Evolutionary conservation across 2,797 vertebrate genomes (phyloP).

Genomic region (Arnoldichthys spilopterus): DNA sequence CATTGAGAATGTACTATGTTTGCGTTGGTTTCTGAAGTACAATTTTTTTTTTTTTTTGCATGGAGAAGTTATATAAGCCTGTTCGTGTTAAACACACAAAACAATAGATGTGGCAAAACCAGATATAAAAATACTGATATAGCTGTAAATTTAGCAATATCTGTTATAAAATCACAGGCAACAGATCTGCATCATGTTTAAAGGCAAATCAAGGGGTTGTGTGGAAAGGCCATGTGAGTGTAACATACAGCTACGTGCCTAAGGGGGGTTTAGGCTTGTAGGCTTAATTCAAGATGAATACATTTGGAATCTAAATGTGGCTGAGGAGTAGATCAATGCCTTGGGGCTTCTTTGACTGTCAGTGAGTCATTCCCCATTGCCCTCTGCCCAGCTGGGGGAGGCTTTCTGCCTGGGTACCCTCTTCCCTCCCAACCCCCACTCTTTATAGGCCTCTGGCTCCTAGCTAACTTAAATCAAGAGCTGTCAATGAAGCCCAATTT

Average conservation of each 20-base stretch:
- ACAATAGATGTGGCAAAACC: background rate
- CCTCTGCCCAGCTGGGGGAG: constrained; percentile 21
- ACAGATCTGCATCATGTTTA: background rate
- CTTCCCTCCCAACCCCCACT: background rate
- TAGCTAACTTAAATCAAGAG: background rate
- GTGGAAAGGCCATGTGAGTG: constrained; percentile 9
- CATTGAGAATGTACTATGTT: too few species aligned
- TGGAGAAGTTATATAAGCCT: background rate
- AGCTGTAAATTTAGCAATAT: background rate
- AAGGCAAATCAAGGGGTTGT: constrained; percentile 3
- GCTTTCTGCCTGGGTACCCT: background rate
- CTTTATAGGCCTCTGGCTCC: constrained; percentile 1
- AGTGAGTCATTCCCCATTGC: constrained; percentile 31
- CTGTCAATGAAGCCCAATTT: constrained; percentile 13
- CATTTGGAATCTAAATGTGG: constrained; percentile 30
- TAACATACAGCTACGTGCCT: constrained; percentile 35
- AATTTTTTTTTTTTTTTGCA: too few species aligned
- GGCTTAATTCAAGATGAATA: constrained; percentile 38
- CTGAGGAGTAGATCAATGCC: constrained; percentile 19
- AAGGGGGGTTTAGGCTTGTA: constrained; percentile 26
- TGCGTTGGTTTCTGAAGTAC: too few species aligned
- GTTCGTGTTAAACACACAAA: background rate
- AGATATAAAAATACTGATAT: too few species aligned
- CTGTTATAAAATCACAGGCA: background rate
- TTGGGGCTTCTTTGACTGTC: background rate